Evolutionary conservation across 1,140 invertebrate species (phyloP), one percentile per base, ranked within the genome.

Genomic region (Spodoptera litura): DNA sequence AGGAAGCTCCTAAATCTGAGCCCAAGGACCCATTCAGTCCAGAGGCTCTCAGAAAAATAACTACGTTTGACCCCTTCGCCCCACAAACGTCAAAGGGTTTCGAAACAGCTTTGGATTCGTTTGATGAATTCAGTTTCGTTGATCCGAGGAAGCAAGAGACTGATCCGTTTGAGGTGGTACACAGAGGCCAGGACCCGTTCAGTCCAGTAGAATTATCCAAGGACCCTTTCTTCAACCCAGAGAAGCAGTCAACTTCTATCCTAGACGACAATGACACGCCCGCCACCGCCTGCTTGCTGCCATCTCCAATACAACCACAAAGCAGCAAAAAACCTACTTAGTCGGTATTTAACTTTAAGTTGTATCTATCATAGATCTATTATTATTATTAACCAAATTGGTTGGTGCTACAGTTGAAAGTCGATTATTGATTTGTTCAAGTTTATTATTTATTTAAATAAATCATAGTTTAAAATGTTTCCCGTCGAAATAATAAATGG

Each of bases 301-400:
- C 96, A 2, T 96, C 96, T 0, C 96, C 97, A 0, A 79, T 96
- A 75, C 93, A 96, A 93, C 96, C 96, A 12, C 92, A 92, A 66
- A 91, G 79, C 51, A 92, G 83, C 73, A 78, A 64, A 20, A 88
- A 91, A 56, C 80, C 79, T 12, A 58, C 78, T 55, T 90, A 90
- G 76, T 78, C 35, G n/a, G 49, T 79, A 44, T 38, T 56, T 9
- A 70, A 27, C n/a, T 9, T 31, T 3, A 31, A 15, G 51, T 64
- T 27, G 59, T 53, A 59, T 62, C 15, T 55, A 61, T 62, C 10
- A 25, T 35, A 72, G 70, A 76, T 44, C 49, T 74, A 56, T 44
- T 44, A 44, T 44, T 44, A 44, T 44, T 44, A 44, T 35, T 12
- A 75, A 75, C 73, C 73, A 38, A 56, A 66, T 56, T 75, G 74